Evolutionary conservation across 2,888 invertebrate species (phyloP), one percentile per base, ranked within the genome.

Genomic region (Perithous albicinctus): DNA sequence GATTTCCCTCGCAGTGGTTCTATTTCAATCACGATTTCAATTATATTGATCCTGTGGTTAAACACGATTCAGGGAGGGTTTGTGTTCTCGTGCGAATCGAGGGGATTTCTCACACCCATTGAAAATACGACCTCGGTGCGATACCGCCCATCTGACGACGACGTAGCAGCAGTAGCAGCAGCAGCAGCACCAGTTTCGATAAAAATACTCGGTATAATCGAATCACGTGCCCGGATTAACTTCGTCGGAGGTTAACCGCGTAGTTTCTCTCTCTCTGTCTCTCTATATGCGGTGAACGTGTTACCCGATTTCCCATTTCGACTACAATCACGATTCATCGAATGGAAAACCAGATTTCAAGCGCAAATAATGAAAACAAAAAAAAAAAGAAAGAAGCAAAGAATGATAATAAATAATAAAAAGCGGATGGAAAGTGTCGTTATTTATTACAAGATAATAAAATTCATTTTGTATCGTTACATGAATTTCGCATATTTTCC

Each of bases 1-100:
- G 54, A 38, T 54, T 32, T 8, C 29, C 15, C 56, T 54, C 56
- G 61, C 32, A 8, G 18, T 20, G 20, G 32, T 35, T 63, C 72
- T 29, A 70, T 83, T 83, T 81, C 80, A 83, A 83, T 84, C 80
- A 83, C 78, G 70, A 79, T 79, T 79, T 64, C 84, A 84, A 83
- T 84, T 81, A 81, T 81, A 74, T 78, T 73, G 76, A 81, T 81
- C 81, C 81, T 56, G 78, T 70, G 79, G 84, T 83, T 81, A 84
- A 83, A 83, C 84, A 82, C 69, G 61, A 73, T 76, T 78, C 63
- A 38, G 61, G 38, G 26, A n/a, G 15, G 35, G 18, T 70, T 38
- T 59, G 54, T 48, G 43, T 59, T 59, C 41, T 56, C 59, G 26
- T 51, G 69, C 59, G 76, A 23, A 23, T 26, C 56, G 80, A 67